These are phyloP conservation scores for Acleris sparsana DNA, from an alignment of 2,888 invertebrate genomes.

Conservation along the genomic window DNA sequence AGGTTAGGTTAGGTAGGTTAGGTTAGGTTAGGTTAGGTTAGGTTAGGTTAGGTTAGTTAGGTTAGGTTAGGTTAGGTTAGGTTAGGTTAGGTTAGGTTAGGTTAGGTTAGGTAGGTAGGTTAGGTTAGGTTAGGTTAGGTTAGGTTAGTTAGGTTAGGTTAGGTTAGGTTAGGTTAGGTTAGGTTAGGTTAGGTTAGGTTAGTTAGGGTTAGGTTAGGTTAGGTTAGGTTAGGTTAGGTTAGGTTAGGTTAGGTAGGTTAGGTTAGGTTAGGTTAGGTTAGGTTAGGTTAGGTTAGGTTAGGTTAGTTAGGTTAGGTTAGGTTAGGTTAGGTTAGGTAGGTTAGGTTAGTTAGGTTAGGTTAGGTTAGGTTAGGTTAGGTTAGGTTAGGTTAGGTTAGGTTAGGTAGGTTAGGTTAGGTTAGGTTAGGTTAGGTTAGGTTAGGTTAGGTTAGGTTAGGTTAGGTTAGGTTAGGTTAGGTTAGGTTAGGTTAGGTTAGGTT, in stretches of 20 bases:
- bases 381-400: no score
- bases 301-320: conserved; percentile 20
- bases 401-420: no score
- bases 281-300: conserved; percentile 36
- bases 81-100: conserved; percentile 36
- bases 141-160: conserved; percentile 41
- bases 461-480: conserved; percentile 38
- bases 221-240: conserved; percentile 36
- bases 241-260: no score
- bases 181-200: conserved; percentile 40
- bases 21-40: conserved; percentile 45
- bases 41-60: conserved; percentile 43
- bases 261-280: no score
- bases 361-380: no score
- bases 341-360: no score
- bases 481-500: conserved; percentile 36
- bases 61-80: conserved; percentile 43
- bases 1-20: no score
- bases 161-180: no score
- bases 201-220: conserved; percentile 38
- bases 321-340: conserved; percentile 38
- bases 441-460: conserved; percentile 38
- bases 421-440: conserved; percentile 39
- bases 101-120: no score
- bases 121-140: no score